Conservation (phyloP, 2,797 vertebrate species). For the Notamacropus eugenii region DNA sequence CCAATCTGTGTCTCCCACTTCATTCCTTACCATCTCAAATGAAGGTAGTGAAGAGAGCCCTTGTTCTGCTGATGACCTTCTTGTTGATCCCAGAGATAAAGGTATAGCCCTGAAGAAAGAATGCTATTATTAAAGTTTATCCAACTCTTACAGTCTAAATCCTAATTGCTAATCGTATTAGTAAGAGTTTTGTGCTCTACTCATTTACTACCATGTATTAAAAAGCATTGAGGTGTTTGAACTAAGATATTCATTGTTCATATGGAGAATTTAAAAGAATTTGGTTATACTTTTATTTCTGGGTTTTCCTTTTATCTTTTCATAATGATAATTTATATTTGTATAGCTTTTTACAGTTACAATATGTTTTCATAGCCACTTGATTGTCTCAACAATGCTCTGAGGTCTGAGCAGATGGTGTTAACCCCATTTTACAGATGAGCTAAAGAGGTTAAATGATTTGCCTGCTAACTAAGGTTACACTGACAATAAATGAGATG, state of each 20-base stretch:
- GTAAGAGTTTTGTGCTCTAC: not conserved
- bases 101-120: constrained; percentile 82
- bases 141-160: not conserved
- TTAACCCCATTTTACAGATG: not conserved
- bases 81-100: constrained; percentile 92
- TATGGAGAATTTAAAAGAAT: not conserved
- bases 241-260: not conserved
- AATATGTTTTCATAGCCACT: not conserved
- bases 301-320: not conserved
- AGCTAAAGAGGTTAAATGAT: not conserved
- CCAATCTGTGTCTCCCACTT: constrained; percentile 95
- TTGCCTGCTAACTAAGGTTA: not conserved
- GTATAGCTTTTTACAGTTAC: not conserved
- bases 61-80: constrained; percentile 89
- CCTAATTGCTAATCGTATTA: not conserved
- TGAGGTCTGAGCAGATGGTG: not conserved
- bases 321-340: not conserved
- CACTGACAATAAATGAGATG: not conserved
- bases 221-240: not conserved
- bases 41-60: constrained; percentile 93
- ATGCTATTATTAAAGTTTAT: not conserved
- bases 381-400: not conserved
- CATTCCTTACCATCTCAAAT: constrained; percentile 94
- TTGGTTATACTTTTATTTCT: constrained; percentile 7
- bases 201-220: constrained; percentile 32